Evolutionary conservation across 2,888 invertebrate genomes (phyloP).

Genomic region (Cataglyphis cursor): DNA sequence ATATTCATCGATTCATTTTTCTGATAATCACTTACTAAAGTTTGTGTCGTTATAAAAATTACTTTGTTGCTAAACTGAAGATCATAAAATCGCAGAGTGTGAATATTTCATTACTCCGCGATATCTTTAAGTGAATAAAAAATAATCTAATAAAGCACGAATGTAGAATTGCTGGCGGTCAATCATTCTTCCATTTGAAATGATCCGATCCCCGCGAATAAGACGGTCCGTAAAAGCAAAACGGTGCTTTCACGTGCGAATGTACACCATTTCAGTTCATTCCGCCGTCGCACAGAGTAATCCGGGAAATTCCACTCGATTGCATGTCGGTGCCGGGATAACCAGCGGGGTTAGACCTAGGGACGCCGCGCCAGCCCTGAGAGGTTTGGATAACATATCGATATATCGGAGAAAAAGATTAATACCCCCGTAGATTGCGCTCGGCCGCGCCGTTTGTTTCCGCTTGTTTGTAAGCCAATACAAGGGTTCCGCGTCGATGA

Average conservation of each 20-base stretch:
- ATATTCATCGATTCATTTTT: neutral
- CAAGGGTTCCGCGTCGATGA: constrained; percentile 38
- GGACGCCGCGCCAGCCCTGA: constrained; percentile 65
- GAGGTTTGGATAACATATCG: constrained; percentile 78
- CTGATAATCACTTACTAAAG: neutral
- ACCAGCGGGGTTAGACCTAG: constrained; percentile 53
- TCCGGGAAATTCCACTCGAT: constrained; percentile 72
- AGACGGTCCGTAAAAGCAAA: constrained; percentile 48
- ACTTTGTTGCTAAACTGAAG: neutral
- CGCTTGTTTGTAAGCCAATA: constrained; percentile 58
- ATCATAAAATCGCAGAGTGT: neutral
- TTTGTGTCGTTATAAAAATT: neutral
- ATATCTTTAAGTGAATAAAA: neutral
- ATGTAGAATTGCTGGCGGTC: neutral
- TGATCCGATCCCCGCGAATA: constrained; percentile 19
- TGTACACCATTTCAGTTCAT: constrained; percentile 44
- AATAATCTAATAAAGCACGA: neutral
- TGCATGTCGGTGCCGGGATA: constrained; percentile 62
- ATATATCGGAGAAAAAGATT: constrained; percentile 78
- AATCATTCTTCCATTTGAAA: constrained; percentile 17
- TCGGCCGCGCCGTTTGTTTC: constrained; percentile 67
- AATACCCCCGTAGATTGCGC: constrained; percentile 70
- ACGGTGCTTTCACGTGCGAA: constrained; percentile 24
- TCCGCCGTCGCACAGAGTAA: constrained; percentile 75
- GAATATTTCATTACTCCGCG: neutral